phyloP scores from a whole-genome alignment of 64 coral and sea anemone species.

The Exaiptasia diaphana region DNA sequence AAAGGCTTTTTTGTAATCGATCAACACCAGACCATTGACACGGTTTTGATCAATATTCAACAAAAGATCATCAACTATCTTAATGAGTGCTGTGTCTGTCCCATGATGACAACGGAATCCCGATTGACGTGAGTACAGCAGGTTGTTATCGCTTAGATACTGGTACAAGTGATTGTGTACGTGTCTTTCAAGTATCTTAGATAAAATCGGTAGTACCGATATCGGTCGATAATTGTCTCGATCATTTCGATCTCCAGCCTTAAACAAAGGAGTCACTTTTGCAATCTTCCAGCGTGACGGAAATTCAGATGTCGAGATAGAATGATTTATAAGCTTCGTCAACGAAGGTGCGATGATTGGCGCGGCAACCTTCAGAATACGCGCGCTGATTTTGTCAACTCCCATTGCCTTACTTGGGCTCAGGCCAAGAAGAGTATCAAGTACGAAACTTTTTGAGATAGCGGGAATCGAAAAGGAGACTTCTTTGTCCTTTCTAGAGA shows the following conservation, averaged over 20 bases:
- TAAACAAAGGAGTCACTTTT: conserved; percentile 30
- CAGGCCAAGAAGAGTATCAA: background rate
- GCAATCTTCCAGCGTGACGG: conserved; percentile 13
- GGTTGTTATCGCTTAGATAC: conserved; percentile 16
- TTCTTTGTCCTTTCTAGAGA: conserved; percentile 35
- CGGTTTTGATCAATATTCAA: background rate
- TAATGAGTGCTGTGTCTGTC: conserved; percentile 18
- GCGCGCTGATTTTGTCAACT: conserved; percentile 20
- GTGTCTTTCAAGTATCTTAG: conserved; percentile 17
- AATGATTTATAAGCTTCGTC: background rate
- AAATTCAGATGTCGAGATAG: background rate
- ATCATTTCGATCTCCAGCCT: background rate
- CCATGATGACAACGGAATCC: background rate
- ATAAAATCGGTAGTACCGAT: conserved; percentile 8
- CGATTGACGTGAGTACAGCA: background rate
- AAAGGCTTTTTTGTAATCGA: conserved; percentile 22
- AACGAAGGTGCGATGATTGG: conserved; percentile 5
- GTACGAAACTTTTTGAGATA: background rate
- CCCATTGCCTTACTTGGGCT: conserved; percentile 18
- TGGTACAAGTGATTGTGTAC: background rate
- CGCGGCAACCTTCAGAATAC: conserved; percentile 15
- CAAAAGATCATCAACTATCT: conserved; percentile 1
- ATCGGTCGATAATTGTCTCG: conserved; percentile 6
- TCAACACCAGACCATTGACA: background rate
- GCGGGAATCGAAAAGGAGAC: conserved; percentile 28